phyloP scores from a whole-genome alignment of 2,888 invertebrate genomes.

The Leucophora obtusa region DNA sequence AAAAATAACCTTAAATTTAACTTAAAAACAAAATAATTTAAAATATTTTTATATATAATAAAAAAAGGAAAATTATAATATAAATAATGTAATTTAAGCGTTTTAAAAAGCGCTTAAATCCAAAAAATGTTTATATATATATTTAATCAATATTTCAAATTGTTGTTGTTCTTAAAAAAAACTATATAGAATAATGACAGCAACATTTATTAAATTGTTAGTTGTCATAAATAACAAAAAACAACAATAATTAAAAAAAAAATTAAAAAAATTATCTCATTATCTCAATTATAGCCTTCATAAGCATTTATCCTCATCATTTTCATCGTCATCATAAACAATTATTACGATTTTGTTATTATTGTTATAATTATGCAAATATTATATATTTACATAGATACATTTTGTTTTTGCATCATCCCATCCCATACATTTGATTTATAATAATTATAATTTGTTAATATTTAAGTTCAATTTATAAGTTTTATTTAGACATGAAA shows the following conservation, averaged over 20 bases:
- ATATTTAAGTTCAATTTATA: slow-evolving; percentile 54
- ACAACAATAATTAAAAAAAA: background rate
- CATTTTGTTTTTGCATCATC: slow-evolving; percentile 1
- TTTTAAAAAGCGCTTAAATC: slow-evolving; percentile 37
- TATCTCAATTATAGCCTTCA: slow-evolving; percentile 10
- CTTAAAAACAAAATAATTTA: slow-evolving; percentile 42
- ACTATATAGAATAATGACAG: background rate
- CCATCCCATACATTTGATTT: slow-evolving; percentile 6
- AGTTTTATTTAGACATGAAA: slow-evolving; percentile 51
- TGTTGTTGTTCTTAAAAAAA: slow-evolving; percentile 39
- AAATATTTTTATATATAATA: slow-evolving; percentile 56
- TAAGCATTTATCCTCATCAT: slow-evolving; percentile 12
- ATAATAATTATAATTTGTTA: slow-evolving; percentile 16
- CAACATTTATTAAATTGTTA: background rate
- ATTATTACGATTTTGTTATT: slow-evolving; percentile 23
- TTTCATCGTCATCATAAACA: slow-evolving; percentile 4
- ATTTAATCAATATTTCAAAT: slow-evolving; percentile 17
- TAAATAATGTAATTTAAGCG: slow-evolving; percentile 28
- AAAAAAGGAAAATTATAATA: slow-evolving; percentile 38
- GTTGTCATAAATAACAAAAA: slow-evolving; percentile 1
- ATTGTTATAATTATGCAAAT: slow-evolving; percentile 47
- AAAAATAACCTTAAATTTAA: slow-evolving; percentile 32
- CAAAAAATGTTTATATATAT: slow-evolving; percentile 11
- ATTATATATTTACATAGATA: slow-evolving; percentile 50
- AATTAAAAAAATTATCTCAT: slow-evolving; percentile 2